Base-by-base conservation (phyloP, 1,140 invertebrate species). In the Rhopalosiphum padi region DNA sequence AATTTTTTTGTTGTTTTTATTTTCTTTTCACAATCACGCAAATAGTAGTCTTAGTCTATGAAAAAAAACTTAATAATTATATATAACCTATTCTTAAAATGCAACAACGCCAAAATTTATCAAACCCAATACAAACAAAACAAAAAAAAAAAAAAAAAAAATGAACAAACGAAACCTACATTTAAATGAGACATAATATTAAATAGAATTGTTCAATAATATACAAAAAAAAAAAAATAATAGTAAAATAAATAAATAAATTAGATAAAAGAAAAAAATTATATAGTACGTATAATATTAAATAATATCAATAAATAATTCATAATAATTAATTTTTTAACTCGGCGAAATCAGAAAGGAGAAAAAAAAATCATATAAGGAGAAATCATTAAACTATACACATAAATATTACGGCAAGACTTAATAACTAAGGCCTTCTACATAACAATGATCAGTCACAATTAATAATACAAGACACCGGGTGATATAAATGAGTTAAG, bases 381-480 rank as follows among this genome's bases (percentile, higher is more conserved):
- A 85, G 23, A 82, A 93, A 83, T 86, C n/a, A 53, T 93, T 86
- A 85, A 93, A 93, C 23, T 51, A 92, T 92, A 93, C 82, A 55
- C 48, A 86, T 85, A 85, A 93, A 93, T 55, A 55, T 93, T 93
- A 93, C 91, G 91, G 91, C 82, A 93, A 93, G 91, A 92, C 91
- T 92, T 92, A 93, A 21, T 41, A 82, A 48, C 68, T 91, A 91
- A 91, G 46, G 68, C 90, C 90, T 91, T 83, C 90, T 91, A 91
- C 68, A 83, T 91, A 91, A 91, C 90, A 91, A 91, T 83, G 90
- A 83, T 91, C 90, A 91, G 90, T 91, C 90, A 91, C 90, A 91
- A 91, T 91, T 91, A 91, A 83, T 91, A 91, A 91, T 91, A 91
- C 90, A 91, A 91, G 90, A 91, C 90, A 91, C 90, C 90, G 90